These are phyloP conservation scores for Taenioides sp. DNA, from an alignment of 2,797 vertebrate species.

Conservation along the genomic window DNA sequence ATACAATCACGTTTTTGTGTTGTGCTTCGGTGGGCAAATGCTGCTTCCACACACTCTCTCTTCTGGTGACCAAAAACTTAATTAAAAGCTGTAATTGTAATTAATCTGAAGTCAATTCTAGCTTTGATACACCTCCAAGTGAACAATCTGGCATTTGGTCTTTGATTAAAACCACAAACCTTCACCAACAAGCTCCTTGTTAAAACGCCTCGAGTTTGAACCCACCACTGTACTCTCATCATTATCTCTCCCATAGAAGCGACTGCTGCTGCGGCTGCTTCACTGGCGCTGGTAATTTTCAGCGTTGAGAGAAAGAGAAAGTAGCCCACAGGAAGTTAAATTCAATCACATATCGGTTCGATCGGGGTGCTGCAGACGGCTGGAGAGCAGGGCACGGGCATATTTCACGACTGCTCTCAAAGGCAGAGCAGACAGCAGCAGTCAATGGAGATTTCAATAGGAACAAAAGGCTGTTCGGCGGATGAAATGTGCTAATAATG, in stretches of 20 bases:
- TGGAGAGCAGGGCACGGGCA: constrained; percentile 25
- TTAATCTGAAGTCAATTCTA: background rate
- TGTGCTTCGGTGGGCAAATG: no score
- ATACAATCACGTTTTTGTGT: background rate
- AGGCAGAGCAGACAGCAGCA: constrained; percentile 51
- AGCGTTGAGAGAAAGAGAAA: constrained; percentile 38
- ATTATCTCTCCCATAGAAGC: constrained; percentile 52
- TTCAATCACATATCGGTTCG: constrained; percentile 59
- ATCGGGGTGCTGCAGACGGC: constrained; percentile 50
- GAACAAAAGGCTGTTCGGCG: constrained; percentile 30
- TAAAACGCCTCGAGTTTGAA: constrained; percentile 51
- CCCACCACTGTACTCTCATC: constrained; percentile 36
- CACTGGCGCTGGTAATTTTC: constrained; percentile 56
- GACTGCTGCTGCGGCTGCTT: constrained; percentile 36
- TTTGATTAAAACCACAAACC: constrained; percentile 35
- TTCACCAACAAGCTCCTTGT: constrained; percentile 41
- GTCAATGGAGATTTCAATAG: constrained; percentile 38
- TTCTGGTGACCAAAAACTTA: background rate
- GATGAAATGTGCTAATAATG: constrained; percentile 42
- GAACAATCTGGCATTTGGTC: constrained; percentile 15
- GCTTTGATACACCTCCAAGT: constrained; percentile 5
- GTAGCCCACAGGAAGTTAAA: constrained; percentile 52
- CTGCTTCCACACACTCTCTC: background rate
- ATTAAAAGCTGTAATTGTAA: background rate
- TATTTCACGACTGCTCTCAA: constrained; percentile 35